Conservation (phyloP, 2,888 invertebrate species). For the Deroplatys truncata region DNA sequence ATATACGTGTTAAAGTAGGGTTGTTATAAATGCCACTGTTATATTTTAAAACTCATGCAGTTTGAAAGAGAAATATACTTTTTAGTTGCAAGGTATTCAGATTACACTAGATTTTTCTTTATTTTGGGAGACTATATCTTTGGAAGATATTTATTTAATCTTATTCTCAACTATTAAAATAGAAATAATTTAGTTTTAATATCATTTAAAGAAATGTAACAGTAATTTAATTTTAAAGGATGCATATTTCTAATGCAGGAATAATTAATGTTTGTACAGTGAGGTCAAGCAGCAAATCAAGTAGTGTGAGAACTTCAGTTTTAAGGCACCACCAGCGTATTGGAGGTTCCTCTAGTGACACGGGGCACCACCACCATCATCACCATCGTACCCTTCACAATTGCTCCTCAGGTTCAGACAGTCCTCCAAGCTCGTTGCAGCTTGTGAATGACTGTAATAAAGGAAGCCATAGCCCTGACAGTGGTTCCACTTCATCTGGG, state of each 20-base stretch:
- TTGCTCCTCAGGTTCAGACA: constrained; percentile 36
- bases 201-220: neutral
- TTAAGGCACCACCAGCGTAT: constrained; percentile 23
- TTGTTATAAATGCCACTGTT: no score
- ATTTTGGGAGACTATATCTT: no score
- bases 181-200: neutral
- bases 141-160: neutral
- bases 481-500: constrained; percentile 23
- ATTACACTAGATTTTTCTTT: no score
- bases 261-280: constrained; percentile 34
- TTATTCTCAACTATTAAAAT: neutral
- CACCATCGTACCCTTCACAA: constrained; percentile 23
- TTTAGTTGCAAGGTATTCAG: no score
- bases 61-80: no score
- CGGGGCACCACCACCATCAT: constrained; percentile 14
- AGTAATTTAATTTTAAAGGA: neutral
- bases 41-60: no score
- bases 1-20: no score
- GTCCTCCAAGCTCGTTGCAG: constrained; percentile 36
- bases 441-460: constrained; percentile 26
- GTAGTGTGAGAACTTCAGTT: constrained; percentile 36
- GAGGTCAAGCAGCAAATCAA: constrained; percentile 40
- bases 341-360: constrained; percentile 25
- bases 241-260: neutral
- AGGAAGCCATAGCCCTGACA: constrained; percentile 20